These are phyloP conservation scores for Plebejus argus DNA, from an alignment of 2,888 invertebrate species.

Conservation along the genomic window DNA sequence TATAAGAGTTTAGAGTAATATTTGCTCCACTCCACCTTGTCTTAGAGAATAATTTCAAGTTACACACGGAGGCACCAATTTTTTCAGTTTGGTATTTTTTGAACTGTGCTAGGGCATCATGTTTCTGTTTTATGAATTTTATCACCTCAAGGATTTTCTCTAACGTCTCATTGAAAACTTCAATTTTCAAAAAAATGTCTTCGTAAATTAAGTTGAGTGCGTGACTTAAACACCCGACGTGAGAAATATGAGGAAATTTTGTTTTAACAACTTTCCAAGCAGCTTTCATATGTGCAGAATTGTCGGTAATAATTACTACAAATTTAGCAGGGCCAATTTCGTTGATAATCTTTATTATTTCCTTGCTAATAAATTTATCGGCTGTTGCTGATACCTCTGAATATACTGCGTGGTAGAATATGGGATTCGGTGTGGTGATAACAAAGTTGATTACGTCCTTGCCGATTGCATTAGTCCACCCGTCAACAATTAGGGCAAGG, in stretches of 20 bases:
- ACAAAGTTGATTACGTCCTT: background rate
- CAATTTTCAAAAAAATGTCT: background rate
- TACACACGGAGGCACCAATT: background rate
- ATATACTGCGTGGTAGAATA: background rate
- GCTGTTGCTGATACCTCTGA: background rate
- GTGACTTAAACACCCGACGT: background rate
- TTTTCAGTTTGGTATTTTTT: background rate
- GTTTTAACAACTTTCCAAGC: background rate
- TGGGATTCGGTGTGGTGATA: background rate
- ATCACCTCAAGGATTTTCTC: background rate
- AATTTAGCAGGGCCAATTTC: slow-evolving; percentile 1
- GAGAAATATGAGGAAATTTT: background rate
- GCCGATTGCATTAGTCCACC: background rate
- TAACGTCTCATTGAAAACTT: background rate
- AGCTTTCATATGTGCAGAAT: background rate
- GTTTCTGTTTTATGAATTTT: background rate
- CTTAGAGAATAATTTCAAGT: background rate
- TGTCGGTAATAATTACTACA: background rate
- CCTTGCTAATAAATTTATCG: background rate
- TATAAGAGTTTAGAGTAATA: background rate
- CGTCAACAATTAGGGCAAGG: slow-evolving; percentile 2
- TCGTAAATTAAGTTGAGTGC: slow-evolving; percentile 4
- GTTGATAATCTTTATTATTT: background rate
- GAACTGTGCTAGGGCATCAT: background rate
- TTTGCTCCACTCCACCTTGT: background rate